phyloP scores from a whole-genome alignment of 2,113 vertebrate species.

The Chionis minor region DNA sequence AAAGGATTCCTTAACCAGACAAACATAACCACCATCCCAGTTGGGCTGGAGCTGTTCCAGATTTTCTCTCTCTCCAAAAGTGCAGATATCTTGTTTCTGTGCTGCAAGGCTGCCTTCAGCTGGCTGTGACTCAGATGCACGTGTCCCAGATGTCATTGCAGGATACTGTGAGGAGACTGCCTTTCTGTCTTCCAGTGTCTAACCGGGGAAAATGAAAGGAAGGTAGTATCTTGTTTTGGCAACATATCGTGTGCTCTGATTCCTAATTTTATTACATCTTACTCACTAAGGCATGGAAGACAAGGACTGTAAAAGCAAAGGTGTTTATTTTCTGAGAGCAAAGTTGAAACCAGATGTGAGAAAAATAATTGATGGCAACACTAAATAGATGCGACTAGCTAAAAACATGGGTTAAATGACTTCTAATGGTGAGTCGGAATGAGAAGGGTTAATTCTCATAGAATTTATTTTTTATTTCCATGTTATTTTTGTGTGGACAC shows the following conservation, averaged over 20 bases:
- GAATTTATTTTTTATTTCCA: background rate
- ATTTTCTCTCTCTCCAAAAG: background rate
- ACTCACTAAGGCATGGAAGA: background rate
- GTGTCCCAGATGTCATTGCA: background rate
- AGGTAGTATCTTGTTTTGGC: background rate
- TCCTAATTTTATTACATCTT: conserved; percentile 28
- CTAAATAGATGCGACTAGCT: background rate
- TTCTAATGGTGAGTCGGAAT: background rate
- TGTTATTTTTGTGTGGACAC: background rate
- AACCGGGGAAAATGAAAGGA: background rate
- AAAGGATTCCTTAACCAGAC: background rate
- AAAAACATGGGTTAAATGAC: background rate
- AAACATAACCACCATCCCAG: background rate
- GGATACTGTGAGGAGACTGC: background rate
- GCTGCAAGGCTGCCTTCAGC: background rate
- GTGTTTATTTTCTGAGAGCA: conserved; percentile 6
- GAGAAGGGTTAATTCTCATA: background rate
- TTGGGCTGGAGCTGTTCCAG: background rate
- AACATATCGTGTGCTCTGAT: background rate
- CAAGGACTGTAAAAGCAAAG: background rate
- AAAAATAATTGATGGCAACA: background rate
- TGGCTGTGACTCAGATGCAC: background rate
- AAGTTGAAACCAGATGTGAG: conserved; percentile 3
- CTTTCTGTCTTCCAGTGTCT: background rate
- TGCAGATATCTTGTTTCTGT: background rate